phyloP scores from a whole-genome alignment of 2,888 invertebrate species.

The Panopea generosa region DNA sequence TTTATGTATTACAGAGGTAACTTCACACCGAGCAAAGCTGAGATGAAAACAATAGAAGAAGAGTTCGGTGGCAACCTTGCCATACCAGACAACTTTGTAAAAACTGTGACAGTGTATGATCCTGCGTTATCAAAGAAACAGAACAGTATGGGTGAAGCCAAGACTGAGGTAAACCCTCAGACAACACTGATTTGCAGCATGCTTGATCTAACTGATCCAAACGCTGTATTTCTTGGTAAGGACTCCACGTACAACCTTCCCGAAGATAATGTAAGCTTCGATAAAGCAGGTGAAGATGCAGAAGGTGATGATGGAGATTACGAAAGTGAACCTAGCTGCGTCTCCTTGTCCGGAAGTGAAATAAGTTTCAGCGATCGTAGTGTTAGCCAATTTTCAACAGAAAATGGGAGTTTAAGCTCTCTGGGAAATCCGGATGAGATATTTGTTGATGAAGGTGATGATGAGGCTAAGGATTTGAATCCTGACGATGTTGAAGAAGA shows the following conservation, averaged over 20 bases:
- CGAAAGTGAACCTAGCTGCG: slow-evolving; percentile 65
- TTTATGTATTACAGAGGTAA: slow-evolving; percentile 87
- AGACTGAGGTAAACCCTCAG: slow-evolving; percentile 85
- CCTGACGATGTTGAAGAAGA: slow-evolving; percentile 70
- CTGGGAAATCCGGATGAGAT: slow-evolving; percentile 79
- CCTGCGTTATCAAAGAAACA: slow-evolving; percentile 51
- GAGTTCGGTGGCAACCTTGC: slow-evolving; percentile 89
- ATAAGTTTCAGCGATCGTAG: slow-evolving; percentile 58
- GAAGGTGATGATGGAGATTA: slow-evolving; percentile 64
- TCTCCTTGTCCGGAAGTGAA: slow-evolving; percentile 57
- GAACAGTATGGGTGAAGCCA: slow-evolving; percentile 34
- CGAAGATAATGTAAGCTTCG: slow-evolving; percentile 32
- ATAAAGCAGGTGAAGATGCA: slow-evolving; percentile 53
- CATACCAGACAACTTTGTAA: slow-evolving; percentile 92
- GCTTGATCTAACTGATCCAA: slow-evolving; percentile 92
- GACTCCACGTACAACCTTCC: slow-evolving; percentile 62
- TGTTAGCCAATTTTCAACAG: slow-evolving; percentile 40
- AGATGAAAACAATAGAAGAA: slow-evolving; percentile 89
- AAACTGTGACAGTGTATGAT: slow-evolving; percentile 89
- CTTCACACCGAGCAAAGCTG: slow-evolving; percentile 91
- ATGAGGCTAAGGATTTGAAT: slow-evolving; percentile 37
- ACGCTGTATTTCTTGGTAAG: slow-evolving; percentile 79
- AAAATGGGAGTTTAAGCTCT: slow-evolving; percentile 57
- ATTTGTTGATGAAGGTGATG: slow-evolving; percentile 75
- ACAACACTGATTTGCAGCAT: slow-evolving; percentile 86